phyloP scores from a whole-genome alignment of 1,140 invertebrate genomes.

The Drosophila baimaii region DNA sequence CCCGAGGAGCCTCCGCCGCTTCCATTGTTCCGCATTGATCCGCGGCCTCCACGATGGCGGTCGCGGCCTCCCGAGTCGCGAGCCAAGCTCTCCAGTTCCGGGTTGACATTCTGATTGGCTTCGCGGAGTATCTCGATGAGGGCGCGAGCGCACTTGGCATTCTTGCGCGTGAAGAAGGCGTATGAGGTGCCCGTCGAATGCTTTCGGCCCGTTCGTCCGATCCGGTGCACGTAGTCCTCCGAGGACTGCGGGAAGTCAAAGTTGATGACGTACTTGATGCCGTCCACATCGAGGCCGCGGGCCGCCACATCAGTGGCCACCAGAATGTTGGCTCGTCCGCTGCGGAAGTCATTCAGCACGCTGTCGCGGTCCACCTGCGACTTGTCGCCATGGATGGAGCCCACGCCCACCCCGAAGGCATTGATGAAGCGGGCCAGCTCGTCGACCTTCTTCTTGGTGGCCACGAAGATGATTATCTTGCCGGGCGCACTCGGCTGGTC shows the following conservation, averaged over 20 bases:
- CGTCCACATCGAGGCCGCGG: slow-evolving; percentile 97
- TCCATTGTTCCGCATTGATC: slow-evolving; percentile 5
- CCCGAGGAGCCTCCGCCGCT: slow-evolving; percentile 11
- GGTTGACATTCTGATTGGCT: slow-evolving; percentile 89
- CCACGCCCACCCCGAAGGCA: slow-evolving; percentile 95
- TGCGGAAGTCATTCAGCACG: slow-evolving; percentile 96
- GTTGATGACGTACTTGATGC: slow-evolving; percentile 99
- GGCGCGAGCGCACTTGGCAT: slow-evolving; percentile 90
- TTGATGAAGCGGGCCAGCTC: slow-evolving; percentile 94
- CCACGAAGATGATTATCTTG: slow-evolving; percentile 98
- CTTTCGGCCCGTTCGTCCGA: slow-evolving; percentile 96
- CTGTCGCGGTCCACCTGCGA: slow-evolving; percentile 97
- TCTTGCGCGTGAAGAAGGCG: slow-evolving; percentile 76
- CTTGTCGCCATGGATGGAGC: slow-evolving; percentile 90
- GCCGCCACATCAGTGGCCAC: slow-evolving; percentile 99
- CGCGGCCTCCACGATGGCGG: slow-evolving; percentile 53
- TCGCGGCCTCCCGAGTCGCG: slow-evolving; percentile 82
- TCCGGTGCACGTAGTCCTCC: slow-evolving; percentile 99
- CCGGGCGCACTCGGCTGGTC: slow-evolving; percentile 92
- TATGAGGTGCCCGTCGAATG: slow-evolving; percentile 74
- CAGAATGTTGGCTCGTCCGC: slow-evolving; percentile 94
- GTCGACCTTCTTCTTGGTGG: slow-evolving; percentile 98
- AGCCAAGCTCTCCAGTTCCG: slow-evolving; percentile 86
- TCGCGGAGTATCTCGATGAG: slow-evolving; percentile 95
- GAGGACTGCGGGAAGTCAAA: slow-evolving; percentile 99